Conservation (phyloP, 2,113 vertebrate species). For the Felis chaus region DNA sequence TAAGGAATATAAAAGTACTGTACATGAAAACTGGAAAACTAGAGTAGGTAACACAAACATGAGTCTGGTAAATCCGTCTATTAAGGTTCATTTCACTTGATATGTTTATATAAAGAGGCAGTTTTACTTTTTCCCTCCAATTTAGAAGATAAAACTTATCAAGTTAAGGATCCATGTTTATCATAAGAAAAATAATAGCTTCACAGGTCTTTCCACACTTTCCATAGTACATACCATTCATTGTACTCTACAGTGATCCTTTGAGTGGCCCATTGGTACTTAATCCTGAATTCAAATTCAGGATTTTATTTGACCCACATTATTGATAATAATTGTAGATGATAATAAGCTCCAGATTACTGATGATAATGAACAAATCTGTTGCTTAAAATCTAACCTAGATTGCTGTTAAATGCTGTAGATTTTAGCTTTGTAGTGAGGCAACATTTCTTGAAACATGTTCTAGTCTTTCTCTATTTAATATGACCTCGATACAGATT, state of each 20-base stretch:
- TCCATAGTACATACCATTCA: not conserved
- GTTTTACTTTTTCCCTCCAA: not conserved
- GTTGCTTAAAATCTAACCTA: not conserved
- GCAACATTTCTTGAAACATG: not conserved
- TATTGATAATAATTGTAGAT: not conserved
- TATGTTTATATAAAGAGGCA: not conserved
- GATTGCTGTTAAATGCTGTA: not conserved
- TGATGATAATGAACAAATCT: not conserved
- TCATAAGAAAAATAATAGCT: not conserved
- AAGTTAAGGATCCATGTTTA: not conserved
- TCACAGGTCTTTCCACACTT: not conserved
- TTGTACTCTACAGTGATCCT: not conserved
- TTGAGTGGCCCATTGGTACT: not conserved
- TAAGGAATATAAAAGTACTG: not conserved
- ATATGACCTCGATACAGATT: not conserved
- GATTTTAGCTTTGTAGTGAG: not conserved
- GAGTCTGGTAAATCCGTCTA: not conserved
- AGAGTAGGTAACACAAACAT: not conserved
- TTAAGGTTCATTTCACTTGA: not conserved
- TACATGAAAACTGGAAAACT: not conserved
- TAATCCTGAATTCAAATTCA: not conserved
- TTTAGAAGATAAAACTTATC: not conserved
- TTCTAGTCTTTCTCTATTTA: not conserved
- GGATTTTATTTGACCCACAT: not conserved
- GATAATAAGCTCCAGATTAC: not conserved